Base-by-base conservation (phyloP, 2,888 invertebrate species). In the Pollenia labialis region DNA sequence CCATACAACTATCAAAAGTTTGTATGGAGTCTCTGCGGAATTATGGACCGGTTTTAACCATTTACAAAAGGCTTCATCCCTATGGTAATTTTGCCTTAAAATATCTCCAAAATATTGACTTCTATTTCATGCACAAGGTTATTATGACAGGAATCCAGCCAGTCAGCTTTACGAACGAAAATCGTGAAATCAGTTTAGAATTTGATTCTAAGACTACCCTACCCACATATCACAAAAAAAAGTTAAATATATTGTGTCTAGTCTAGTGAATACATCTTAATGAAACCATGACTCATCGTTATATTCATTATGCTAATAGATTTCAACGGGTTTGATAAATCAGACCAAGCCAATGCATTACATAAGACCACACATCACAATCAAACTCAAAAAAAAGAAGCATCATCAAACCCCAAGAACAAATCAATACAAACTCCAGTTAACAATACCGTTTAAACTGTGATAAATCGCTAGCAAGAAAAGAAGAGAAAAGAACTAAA, bases 281-380 rank as follows among this genome's bases (percentile, higher is more conserved):
- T 60, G 42, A 60, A 62, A 8, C 2, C 50, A 76, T 87, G 87
- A 87, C 74, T 87, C 87, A 84, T 72, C 75, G 80, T 14, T 44
- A 18, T 60, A 50, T 77, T 16, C 42, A 62, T 66, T 54, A 80
- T 62, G 79, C 62, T 87, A 80, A 58, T 82, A 66, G 32, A 56
- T 80, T 66, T 76, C 16, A 58, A 60, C 11, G 8, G 10, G 42
- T 80, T 72, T 40, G 48, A 68, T 42, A 52, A 48, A 48, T 52
- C 44, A 23, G 3, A 56, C 4, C 14, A 56, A 50, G 42, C 16
- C 52, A 32, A 60, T 40, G 32, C 50, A 52, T 76, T 80, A 80
- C 40, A 72, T 48, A 56, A 84, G 87, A 84, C 87, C 84, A 77
- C 81, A 80, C 83, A 85, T 52, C 16, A 42, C n/a, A 69, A 44